phyloP scores from a whole-genome alignment of 2,797 vertebrate genomes.

The Aphelocoma californica region DNA sequence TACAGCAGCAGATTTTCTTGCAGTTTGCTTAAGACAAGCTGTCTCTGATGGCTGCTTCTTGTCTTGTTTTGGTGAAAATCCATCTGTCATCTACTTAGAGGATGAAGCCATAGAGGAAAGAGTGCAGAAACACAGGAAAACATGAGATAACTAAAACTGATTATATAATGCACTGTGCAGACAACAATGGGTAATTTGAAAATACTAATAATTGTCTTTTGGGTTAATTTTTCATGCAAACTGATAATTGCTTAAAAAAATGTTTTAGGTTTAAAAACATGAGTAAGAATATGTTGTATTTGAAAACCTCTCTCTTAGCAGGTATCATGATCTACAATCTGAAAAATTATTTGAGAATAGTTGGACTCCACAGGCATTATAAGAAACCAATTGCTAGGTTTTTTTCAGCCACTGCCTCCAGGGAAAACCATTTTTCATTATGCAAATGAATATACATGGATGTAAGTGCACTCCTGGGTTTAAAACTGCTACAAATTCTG shows the following conservation, averaged over 20 bases:
- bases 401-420: neutral
- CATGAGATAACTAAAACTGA: neutral
- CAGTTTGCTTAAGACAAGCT: conserved; percentile 25
- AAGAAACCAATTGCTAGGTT: neutral
- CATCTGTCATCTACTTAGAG: conserved; percentile 2
- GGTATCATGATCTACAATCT: neutral
- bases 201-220: neutral
- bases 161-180: neutral
- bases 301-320: neutral
- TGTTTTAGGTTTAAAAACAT: neutral
- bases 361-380: neutral
- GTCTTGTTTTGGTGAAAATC: conserved; percentile 43
- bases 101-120: neutral
- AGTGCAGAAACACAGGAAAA: neutral
- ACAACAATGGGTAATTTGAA: neutral
- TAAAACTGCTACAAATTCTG: neutral
- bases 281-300: neutral
- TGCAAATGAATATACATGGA: neutral
- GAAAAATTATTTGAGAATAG: neutral
- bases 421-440: neutral
- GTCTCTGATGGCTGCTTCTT: conserved; percentile 26
- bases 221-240: neutral
- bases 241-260: neutral
- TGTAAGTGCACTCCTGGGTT: neutral
- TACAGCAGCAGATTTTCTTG: neutral